Evolutionary conservation across 2,888 invertebrate species (phyloP).

Genomic region (Arenicola marina): DNA sequence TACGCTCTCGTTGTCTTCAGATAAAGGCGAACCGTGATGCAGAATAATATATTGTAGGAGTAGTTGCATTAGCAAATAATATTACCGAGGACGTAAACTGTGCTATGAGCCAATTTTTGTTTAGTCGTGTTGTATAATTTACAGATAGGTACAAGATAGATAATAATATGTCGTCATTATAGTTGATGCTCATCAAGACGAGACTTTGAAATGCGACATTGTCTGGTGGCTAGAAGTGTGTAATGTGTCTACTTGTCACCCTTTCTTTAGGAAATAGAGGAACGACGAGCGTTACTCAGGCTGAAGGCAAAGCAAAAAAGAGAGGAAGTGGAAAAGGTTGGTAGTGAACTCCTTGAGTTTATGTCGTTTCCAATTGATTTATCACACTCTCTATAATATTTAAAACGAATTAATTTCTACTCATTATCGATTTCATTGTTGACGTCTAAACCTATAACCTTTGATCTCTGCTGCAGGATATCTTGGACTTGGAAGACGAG

Average conservation of each 20-base stretch:
- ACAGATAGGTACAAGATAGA: background rate
- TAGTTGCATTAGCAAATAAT: no score
- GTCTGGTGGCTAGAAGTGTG: background rate
- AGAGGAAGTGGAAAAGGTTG: background rate
- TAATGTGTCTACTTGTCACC: background rate
- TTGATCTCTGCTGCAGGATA: conserved; percentile 40
- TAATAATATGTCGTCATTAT: background rate
- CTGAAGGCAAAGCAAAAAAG: conserved; percentile 65
- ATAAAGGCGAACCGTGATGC: no score
- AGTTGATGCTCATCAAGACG: no score
- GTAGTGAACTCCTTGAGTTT: background rate
- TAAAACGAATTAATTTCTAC: background rate
- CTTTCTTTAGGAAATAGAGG: conserved; percentile 66
- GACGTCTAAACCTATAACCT: background rate
- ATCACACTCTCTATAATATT: no score
- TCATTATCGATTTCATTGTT: no score
- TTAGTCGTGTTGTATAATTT: background rate
- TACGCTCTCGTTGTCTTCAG: no score
- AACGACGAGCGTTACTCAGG: conserved; percentile 73
- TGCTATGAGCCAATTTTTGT: background rate
- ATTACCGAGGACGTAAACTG: no score
- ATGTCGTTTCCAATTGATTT: background rate
- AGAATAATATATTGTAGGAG: no score
- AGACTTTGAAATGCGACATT: no score
- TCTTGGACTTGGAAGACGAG: conserved; percentile 54